These are phyloP conservation scores for Clarias fuscus DNA, from an alignment of 2,797 vertebrate species.

Conservation along the genomic window DNA sequence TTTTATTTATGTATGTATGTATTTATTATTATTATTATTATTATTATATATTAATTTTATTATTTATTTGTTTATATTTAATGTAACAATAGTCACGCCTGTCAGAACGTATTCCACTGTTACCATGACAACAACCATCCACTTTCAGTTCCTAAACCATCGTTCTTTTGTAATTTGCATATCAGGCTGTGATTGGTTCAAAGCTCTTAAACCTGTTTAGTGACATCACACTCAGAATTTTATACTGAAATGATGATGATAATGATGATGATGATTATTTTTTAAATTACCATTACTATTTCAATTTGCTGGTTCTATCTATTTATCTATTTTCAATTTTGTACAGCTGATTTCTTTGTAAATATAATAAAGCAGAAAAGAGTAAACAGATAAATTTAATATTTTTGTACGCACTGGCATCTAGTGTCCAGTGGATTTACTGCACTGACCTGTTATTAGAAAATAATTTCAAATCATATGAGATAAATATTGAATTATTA, in stretches of 20 bases:
- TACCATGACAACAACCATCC: neutral
- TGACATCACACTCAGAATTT: neutral
- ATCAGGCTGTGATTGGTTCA: neutral
- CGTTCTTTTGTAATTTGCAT: neutral
- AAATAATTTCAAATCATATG: neutral
- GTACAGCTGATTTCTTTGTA: neutral
- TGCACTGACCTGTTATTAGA: slow-evolving; percentile 19
- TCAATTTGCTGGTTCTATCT: too few species aligned
- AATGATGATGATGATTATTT: neutral
- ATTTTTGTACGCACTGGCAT: slow-evolving; percentile 44
- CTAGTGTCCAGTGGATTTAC: slow-evolving; percentile 50
- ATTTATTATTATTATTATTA: neutral
- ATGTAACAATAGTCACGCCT: neutral
- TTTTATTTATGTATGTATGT: neutral
- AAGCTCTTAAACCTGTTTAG: neutral
- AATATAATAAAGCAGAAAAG: neutral
- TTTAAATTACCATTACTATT: neutral
- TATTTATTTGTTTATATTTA: too few species aligned
- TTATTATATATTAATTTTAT: too few species aligned
- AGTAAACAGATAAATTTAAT: neutral
- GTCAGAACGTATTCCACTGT: neutral
- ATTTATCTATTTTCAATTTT: neutral
- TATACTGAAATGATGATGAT: neutral
- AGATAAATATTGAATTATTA: neutral
- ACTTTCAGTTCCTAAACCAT: neutral